phyloP scores from a whole-genome alignment of 2,888 invertebrate species.

The Archips crataeganus region DNA sequence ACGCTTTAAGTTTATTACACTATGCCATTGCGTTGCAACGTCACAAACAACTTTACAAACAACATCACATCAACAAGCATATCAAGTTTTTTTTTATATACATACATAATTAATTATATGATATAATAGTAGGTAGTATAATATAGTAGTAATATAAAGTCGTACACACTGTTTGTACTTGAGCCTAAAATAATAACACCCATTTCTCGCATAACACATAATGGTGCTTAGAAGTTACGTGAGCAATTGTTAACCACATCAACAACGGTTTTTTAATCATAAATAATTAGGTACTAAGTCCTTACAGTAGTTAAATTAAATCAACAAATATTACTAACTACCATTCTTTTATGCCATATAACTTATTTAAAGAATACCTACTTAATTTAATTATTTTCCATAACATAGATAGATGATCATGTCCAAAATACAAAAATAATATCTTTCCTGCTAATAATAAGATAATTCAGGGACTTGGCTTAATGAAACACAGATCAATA shows the following conservation, averaged over 20 bases:
- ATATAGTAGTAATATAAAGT: slow-evolving; percentile 42
- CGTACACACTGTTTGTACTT: slow-evolving; percentile 67
- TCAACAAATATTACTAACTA: slow-evolving; percentile 16
- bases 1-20: slow-evolving; percentile 73
- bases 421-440: background rate
- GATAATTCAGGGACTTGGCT: background rate
- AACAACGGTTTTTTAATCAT: slow-evolving; percentile 35
- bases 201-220: slow-evolving; percentile 47
- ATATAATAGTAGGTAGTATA: slow-evolving; percentile 39
- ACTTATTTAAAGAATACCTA: background rate
- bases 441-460: background rate
- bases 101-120: slow-evolving; percentile 40
- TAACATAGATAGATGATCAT: background rate
- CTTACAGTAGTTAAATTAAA: slow-evolving; percentile 34
- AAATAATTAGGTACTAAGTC: slow-evolving; percentile 34
- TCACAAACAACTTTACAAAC: slow-evolving; percentile 52
- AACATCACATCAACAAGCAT: slow-evolving; percentile 49
- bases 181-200: slow-evolving; percentile 53
- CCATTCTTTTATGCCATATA: background rate
- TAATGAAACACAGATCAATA: background rate
- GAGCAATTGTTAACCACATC: slow-evolving; percentile 64
- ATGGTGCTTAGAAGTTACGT: slow-evolving; percentile 67
- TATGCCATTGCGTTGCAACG: slow-evolving; percentile 57
- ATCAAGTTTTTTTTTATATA: slow-evolving; percentile 52
- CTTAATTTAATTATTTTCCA: background rate